Percentiles rank a stretch among this genome's conserved stretches.
phyloP scores from a whole-genome alignment of 2,888 invertebrate species.

The Gibbula magus region DNA sequence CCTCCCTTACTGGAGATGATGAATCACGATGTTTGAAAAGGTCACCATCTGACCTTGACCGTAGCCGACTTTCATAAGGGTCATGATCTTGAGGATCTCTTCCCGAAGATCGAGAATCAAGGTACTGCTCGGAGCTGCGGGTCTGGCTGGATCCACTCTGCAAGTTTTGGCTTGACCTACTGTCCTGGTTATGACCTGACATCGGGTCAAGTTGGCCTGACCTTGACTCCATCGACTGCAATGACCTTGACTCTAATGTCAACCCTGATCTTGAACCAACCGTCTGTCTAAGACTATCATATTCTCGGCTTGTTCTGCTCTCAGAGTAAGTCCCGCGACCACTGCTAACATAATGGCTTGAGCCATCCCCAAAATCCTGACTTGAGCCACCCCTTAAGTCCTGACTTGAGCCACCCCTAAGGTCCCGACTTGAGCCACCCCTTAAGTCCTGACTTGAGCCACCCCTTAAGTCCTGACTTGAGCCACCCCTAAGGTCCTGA shows the following conservation, averaged over 20 bases:
- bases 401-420: not conserved
- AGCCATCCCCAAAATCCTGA: too few relatives aligned
- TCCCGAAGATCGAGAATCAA: not conserved
- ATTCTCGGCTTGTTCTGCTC: too few relatives aligned
- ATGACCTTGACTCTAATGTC: too few relatives aligned
- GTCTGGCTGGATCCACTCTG: not conserved
- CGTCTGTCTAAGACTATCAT: too few relatives aligned
- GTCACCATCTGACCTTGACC: slow-evolving; percentile 54
- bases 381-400: not conserved
- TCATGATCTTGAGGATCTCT: not conserved
- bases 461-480: too few relatives aligned
- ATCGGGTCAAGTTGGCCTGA: not conserved
- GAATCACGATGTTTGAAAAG: slow-evolving; percentile 25
- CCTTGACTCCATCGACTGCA: too few relatives aligned
- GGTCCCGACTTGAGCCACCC: too few relatives aligned
- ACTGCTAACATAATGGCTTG: too few relatives aligned
- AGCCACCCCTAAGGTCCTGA: too few relatives aligned
- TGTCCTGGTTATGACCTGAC: not conserved
- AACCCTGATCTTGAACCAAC: too few relatives aligned
- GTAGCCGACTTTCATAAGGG: slow-evolving; percentile 10
- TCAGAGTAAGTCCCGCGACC: too few relatives aligned
- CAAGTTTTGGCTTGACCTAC: not conserved
- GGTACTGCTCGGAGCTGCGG: not conserved
- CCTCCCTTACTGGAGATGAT: not conserved
- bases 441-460: too few relatives aligned